These are phyloP conservation scores for Nasonia longicornis DNA, from an alignment of 1,140 invertebrate species.

Conservation along the genomic window DNA sequence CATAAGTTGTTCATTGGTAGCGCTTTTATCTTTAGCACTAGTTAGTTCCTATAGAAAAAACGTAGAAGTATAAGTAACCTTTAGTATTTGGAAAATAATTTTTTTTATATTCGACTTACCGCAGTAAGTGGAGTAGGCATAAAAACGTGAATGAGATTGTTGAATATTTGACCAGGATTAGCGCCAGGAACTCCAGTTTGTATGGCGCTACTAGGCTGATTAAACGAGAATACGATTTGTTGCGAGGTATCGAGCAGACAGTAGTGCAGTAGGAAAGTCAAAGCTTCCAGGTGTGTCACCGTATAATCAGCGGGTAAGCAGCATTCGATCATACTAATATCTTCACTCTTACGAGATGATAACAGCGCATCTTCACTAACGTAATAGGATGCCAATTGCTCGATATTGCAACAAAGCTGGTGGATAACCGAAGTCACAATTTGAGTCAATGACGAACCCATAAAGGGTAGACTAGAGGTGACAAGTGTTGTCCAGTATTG, in stretches of 20 bases:
- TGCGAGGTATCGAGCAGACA: conserved; percentile 83
- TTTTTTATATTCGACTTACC: conserved; percentile 52
- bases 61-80: neutral
- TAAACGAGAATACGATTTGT: conserved; percentile 73
- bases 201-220: conserved; percentile 70
- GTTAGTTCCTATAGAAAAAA: conserved; percentile 52
- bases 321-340: conserved; percentile 63
- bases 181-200: conserved; percentile 68
- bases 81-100: neutral
- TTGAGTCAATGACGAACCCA: conserved; percentile 80
- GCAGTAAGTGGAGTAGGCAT: conserved; percentile 71
- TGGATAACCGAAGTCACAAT: conserved; percentile 84
- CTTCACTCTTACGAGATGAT: conserved; percentile 57
- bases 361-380: conserved; percentile 54
- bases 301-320: conserved; percentile 82
- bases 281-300: conserved; percentile 82
- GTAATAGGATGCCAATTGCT: conserved; percentile 73
- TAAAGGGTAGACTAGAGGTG: conserved; percentile 81
- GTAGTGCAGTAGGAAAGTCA: conserved; percentile 88
- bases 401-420: conserved; percentile 88
- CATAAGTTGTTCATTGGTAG: conserved; percentile 68
- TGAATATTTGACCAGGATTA: conserved; percentile 82
- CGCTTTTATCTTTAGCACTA: conserved; percentile 58
- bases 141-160: conserved; percentile 86
- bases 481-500: conserved; percentile 86